Evolutionary conservation across 2,888 invertebrate species (phyloP).

Genomic region (Hirtodrosophila trivittata): DNA sequence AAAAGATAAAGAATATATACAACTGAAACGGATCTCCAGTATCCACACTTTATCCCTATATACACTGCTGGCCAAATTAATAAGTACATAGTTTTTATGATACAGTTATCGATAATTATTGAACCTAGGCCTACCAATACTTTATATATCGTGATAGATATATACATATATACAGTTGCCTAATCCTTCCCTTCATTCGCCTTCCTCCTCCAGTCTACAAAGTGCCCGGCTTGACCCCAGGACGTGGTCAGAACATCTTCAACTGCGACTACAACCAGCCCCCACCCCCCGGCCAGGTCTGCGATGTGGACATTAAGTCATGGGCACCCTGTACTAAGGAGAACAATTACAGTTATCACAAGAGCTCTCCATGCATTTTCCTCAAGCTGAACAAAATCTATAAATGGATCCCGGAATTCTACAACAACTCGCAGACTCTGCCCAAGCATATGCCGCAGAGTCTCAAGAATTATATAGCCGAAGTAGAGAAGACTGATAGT

Average conservation of each 20-base stretch:
- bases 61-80: too few species aligned
- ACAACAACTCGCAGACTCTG: conserved; percentile 88
- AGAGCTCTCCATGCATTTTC: conserved; percentile 96
- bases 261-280: conserved; percentile 90
- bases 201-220: conserved; percentile 87
- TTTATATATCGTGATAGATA: too few species aligned
- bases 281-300: conserved; percentile 90
- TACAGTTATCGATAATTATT: too few species aligned
- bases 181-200: too few species aligned
- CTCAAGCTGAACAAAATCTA: conserved; percentile 98
- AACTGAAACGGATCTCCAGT: too few species aligned
- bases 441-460: conserved; percentile 90
- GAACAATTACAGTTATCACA: conserved; percentile 94
- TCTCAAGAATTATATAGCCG: conserved; percentile 88
- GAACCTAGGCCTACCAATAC: too few species aligned
- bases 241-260: conserved; percentile 90
- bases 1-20: too few species aligned
- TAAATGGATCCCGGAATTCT: conserved; percentile 94
- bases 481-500: conserved; percentile 83
- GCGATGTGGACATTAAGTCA: conserved; percentile 92
- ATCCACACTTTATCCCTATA: too few species aligned
- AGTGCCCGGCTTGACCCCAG: conserved; percentile 89
- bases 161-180: too few species aligned
- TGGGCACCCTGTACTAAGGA: conserved; percentile 93
- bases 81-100: too few species aligned